These are phyloP conservation scores for Polypterus senegalus DNA, from an alignment of 2,113 vertebrate species.

Conservation along the genomic window DNA sequence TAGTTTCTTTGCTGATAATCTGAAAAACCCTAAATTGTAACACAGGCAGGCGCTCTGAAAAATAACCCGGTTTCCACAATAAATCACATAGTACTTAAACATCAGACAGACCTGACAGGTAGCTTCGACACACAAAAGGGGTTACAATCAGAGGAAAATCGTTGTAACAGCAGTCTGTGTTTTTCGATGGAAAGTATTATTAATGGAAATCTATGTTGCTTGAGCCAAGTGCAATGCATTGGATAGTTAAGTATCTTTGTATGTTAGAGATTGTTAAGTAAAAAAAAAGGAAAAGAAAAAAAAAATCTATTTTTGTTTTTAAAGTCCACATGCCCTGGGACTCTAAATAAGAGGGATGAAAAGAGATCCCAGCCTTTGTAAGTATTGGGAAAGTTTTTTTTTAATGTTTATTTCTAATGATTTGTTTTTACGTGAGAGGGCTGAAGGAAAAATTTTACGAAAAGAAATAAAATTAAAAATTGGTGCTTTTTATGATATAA, in stretches of 20 bases:
- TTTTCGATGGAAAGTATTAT: constrained; percentile 62
- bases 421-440: constrained; percentile 56
- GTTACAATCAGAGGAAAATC: constrained; percentile 24
- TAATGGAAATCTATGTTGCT: constrained; percentile 64
- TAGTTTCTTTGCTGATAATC: too few relatives aligned
- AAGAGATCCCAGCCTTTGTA: constrained; percentile 57
- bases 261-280: constrained; percentile 68
- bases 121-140: too few relatives aligned
- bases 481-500: constrained; percentile 71
- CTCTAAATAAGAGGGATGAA: constrained; percentile 61
- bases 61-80: constrained; percentile 4
- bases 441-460: constrained; percentile 65
- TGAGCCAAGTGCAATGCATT: constrained; percentile 80
- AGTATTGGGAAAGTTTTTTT: constrained; percentile 47
- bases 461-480: constrained; percentile 47
- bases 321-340: constrained; percentile 59
- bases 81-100: neutral
- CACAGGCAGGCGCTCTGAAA: neutral
- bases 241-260: constrained; percentile 71
- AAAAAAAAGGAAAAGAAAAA: constrained; percentile 43
- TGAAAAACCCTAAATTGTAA: too few relatives aligned
- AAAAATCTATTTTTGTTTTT: constrained; percentile 45
- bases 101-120: too few relatives aligned
- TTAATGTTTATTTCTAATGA: constrained; percentile 45
- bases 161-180: constrained; percentile 32